Evolutionary conservation across 1,140 invertebrate genomes (phyloP).

Genomic region (Protaetia brevitarsis): DNA sequence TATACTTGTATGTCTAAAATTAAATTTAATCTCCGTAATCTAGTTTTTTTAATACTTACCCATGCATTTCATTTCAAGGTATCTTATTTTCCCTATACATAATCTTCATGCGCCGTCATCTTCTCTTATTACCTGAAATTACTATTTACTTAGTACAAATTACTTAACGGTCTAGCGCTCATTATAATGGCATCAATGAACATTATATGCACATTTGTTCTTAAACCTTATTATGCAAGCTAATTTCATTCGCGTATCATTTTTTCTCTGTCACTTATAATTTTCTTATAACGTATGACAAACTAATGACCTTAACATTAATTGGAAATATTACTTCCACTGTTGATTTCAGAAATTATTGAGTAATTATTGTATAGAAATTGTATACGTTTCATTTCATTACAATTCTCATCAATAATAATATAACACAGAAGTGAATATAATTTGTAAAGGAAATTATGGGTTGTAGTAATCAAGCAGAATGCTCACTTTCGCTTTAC

Average conservation of each 20-base stretch:
- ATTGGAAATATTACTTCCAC: no score
- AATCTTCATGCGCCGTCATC: background rate
- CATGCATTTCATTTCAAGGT: background rate
- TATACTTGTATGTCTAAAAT: no score
- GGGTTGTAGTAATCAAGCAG: no score
- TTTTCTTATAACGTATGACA: background rate
- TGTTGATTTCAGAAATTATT: no score
- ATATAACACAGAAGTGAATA: no score
- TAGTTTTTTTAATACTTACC: no score
- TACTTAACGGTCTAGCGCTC: constrained; percentile 15
- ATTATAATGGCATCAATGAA: background rate
- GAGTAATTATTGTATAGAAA: no score
- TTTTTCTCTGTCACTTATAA: background rate
- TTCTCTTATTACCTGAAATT: background rate
- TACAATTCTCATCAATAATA: no score
- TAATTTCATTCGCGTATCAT: background rate
- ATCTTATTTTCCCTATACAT: background rate
- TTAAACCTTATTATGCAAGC: background rate
- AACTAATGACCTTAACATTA: background rate
- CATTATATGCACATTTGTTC: background rate
- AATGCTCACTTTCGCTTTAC: no score
- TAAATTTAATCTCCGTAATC: no score
- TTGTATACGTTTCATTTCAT: no score
- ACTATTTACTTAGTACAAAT: background rate
- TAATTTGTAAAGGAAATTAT: no score